phyloP scores from a whole-genome alignment of 2,888 invertebrate species.

The Melanotus villosus region DNA sequence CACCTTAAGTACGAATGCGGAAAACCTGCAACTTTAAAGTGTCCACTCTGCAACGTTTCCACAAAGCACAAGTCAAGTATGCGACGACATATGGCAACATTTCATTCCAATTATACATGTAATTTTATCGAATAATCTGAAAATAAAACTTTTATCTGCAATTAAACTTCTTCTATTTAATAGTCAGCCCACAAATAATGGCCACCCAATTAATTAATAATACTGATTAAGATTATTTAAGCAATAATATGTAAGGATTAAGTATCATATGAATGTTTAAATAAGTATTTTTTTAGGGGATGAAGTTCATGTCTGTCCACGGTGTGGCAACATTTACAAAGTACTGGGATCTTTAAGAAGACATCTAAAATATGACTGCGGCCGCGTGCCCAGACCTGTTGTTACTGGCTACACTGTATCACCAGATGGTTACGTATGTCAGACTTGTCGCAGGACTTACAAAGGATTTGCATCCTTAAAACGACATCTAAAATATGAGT shows the following conservation, averaged over 20 bases:
- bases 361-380: conserved; percentile 55
- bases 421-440: conserved; percentile 28
- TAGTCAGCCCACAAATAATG: too few species aligned
- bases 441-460: conserved; percentile 32
- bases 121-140: not conserved
- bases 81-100: not conserved
- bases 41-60: not conserved
- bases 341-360: conserved; percentile 47
- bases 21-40: conserved; percentile 12
- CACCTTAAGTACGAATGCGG: conserved; percentile 31
- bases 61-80: not conserved
- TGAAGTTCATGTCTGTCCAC: conserved; percentile 48
- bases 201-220: too few species aligned
- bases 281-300: not conserved
- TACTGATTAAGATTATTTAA: too few species aligned
- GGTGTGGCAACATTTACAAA: conserved; percentile 47
- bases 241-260: too few species aligned
- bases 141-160: too few species aligned
- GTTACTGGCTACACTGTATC: conserved; percentile 37
- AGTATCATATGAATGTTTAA: too few species aligned
- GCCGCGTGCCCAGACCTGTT: conserved; percentile 27
- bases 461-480: conserved; percentile 36
- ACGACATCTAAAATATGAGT: conserved; percentile 40
- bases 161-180: too few species aligned
- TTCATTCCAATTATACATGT: not conserved